A percentile compares a stretch with the other conserved stretches of the same genome.
These are phyloP conservation scores for Stenchaetothrips biformis DNA, from an alignment of 2,888 invertebrate genomes.

Conservation along the genomic window DNA sequence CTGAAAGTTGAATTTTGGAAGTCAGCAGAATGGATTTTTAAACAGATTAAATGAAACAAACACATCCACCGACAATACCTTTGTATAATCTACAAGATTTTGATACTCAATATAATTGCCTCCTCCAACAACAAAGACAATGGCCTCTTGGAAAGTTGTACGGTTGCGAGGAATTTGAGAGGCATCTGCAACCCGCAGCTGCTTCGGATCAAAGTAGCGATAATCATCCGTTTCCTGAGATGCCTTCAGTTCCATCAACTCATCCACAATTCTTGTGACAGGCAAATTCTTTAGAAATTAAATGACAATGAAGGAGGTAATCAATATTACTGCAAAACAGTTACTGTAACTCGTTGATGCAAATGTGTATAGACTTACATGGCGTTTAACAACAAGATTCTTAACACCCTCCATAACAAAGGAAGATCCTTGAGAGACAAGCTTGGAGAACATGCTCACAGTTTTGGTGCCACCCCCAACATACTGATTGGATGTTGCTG, in stretches of 20 bases:
- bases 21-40: constrained; percentile 23
- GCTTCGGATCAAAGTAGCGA: constrained; percentile 92
- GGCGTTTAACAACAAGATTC: constrained; percentile 96
- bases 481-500: constrained; percentile 68
- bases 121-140: constrained; percentile 87
- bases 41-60: constrained; percentile 27
- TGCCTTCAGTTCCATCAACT: constrained; percentile 75
- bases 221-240: constrained; percentile 75
- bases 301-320: constrained; percentile 29
- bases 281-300: constrained; percentile 71
- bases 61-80: constrained; percentile 50
- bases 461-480: constrained; percentile 90
- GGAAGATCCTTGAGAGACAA: constrained; percentile 93
- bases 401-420: constrained; percentile 99
- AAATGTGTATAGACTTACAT: constrained; percentile 60
- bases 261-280: constrained; percentile 87
- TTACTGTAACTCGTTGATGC: not conserved
- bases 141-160: constrained; percentile 75
- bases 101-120: constrained; percentile 99
- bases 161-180: constrained; percentile 57
- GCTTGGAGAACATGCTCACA: constrained; percentile 96
- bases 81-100: constrained; percentile 92
- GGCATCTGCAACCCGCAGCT: constrained; percentile 67
- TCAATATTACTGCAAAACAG: constrained; percentile 28
- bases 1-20: constrained; percentile 2